These are phyloP conservation scores for Cotesia chilonis DNA, from an alignment of 1,140 invertebrate genomes.

Conservation along the genomic window DNA sequence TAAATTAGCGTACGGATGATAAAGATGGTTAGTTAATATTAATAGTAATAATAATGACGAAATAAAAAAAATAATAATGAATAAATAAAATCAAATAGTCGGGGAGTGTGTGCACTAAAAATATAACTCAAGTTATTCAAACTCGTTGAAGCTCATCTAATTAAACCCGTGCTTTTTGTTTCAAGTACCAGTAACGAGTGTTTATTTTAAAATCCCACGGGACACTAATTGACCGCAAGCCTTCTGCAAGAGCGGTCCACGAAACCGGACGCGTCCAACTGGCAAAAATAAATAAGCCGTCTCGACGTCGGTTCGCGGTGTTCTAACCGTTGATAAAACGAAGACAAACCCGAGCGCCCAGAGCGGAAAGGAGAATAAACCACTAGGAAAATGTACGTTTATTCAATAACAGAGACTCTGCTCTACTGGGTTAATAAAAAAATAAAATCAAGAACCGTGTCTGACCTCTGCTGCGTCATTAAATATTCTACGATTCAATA, in stretches of 20 bases:
- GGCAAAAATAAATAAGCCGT: conserved; percentile 52
- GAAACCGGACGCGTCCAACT: conserved; percentile 36
- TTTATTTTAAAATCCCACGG: conserved; percentile 56
- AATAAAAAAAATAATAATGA: background rate
- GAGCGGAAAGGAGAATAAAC: conserved; percentile 13
- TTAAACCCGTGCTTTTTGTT: conserved; percentile 53
- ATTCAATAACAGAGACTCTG: conserved; percentile 27
- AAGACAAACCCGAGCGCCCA: conserved; percentile 23
- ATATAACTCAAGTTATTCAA: conserved; percentile 33
- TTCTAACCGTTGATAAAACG: conserved; percentile 30
- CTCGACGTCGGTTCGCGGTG: conserved; percentile 29
- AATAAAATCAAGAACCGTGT: background rate
- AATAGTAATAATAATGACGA: too few relatives aligned
- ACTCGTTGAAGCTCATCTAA: conserved; percentile 47
- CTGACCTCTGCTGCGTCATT: too few relatives aligned
- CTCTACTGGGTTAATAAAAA: background rate
- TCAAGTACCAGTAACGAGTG: conserved; percentile 57
- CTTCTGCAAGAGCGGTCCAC: conserved; percentile 38
- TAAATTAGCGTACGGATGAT: too few relatives aligned
- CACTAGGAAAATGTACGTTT: conserved; percentile 12
- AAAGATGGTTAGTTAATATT: too few relatives aligned
- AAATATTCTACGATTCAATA: too few relatives aligned
- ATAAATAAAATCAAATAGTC: conserved; percentile 5
- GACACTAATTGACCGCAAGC: conserved; percentile 53
- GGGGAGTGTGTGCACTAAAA: conserved; percentile 24